Evolutionary conservation across 2,888 invertebrate species (phyloP), one percentile per base, ranked within the genome.

Genomic region (Ctenicera cuprea): DNA sequence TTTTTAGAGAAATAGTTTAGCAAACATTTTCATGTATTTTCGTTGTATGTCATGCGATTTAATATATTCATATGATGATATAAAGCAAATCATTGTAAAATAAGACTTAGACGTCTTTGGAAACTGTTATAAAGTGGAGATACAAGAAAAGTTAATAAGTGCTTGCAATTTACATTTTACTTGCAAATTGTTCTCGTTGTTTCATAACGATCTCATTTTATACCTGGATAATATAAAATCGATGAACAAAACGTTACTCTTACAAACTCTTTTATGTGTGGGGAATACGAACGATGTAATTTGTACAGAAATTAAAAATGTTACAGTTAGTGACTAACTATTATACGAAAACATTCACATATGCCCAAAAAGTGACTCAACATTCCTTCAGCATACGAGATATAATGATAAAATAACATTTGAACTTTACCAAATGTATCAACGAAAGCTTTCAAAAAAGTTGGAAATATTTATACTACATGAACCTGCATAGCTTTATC

Each of bases 151-250:
- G 52, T 66, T 66, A 66, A 66, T 66, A 54, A 66, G 54, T 66
- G 50, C 52, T 26, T 66, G 52, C 52, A 54, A 64, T 66, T 66
- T 54, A 41, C 50, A 66, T 66, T 66, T 66, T 52, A 66, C 66
- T 66, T 66, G 54, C 54, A 66, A 66, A 66, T 54, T 66, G 41
- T 30, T 54, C 66, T 38, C 52, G 33, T 64, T 66, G 54, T 66
- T 66, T 66, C 54, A 26, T 66, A 66, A 66, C 54, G 66, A 66
- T 52, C 66, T 48, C 50, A 54, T 66, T 66, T 66, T 54, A 41
- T 65, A 50, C 64, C 66, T 54, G 66, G 41, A 20, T 54, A 66
- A 66, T 54, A 54, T 26, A 66, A 66, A 57, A 57, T 57, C 57
- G 37, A 57, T 57, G 9, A 3, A 37, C 18, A 57, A 57, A 57